A percentile compares a stretch with the other conserved stretches of the same genome.
Conservation (phyloP, 2,797 vertebrate species). For the Sardinella longiceps region DNA sequence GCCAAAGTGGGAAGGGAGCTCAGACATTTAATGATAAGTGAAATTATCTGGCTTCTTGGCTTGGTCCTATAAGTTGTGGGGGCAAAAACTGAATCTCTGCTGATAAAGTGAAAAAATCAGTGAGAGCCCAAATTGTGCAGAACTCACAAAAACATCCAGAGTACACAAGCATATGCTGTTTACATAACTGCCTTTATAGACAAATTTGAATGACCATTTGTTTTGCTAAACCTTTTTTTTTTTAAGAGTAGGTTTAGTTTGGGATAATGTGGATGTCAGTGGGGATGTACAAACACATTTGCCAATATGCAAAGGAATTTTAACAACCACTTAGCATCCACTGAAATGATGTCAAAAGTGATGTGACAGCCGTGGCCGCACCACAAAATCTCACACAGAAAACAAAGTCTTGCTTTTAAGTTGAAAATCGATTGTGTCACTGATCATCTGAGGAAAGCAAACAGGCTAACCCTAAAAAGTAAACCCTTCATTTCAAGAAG, state of each 20-base stretch:
- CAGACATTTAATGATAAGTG: background rate
- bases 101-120: too few relatives aligned
- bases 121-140: too few relatives aligned
- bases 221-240: background rate
- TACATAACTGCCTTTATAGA: too few relatives aligned
- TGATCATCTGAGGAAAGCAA: constrained; percentile 5
- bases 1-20: background rate
- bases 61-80: background rate
- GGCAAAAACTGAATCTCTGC: background rate
- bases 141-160: too few relatives aligned
- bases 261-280: background rate
- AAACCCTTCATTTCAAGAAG: constrained; percentile 12
- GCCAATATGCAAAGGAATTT: background rate
- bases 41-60: background rate
- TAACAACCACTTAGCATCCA: background rate
- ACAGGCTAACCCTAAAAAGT: background rate
- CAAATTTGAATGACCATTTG: background rate
- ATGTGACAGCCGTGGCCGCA: background rate
- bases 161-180: too few relatives aligned
- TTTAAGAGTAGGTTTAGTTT: background rate
- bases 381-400: background rate
- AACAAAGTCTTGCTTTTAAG: background rate
- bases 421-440: background rate
- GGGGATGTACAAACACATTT: background rate
- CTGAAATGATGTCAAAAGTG: background rate